A percentile compares a stretch with the other conserved stretches of the same genome.
Evolutionary conservation across 2,888 invertebrate genomes (phyloP).

Genomic region (Caenorhabditis sulstoni): DNA sequence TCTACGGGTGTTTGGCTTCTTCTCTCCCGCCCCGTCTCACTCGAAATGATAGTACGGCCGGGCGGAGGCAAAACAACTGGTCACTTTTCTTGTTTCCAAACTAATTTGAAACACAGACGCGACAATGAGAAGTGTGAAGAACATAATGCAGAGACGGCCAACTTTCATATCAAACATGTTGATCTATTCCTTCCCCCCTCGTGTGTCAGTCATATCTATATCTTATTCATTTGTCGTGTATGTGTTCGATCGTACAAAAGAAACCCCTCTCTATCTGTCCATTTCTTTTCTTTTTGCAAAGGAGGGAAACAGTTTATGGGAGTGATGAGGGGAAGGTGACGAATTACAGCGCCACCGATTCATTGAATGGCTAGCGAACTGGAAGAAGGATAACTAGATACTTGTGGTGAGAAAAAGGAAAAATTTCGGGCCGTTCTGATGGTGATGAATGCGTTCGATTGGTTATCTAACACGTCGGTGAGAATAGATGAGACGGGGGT

Average conservation of each 20-base stretch:
- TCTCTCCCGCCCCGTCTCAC: background rate
- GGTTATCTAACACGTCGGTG: constrained; percentile 28
- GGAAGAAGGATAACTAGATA: constrained; percentile 43
- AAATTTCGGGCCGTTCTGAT: constrained; percentile 12
- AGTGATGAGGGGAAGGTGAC: constrained; percentile 29
- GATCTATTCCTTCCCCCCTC: constrained; percentile 40
- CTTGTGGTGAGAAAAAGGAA: background rate
- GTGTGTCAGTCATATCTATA: constrained; percentile 49
- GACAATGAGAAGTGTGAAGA: constrained; percentile 43
- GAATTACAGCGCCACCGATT: constrained; percentile 39
- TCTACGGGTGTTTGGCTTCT: constrained; percentile 6
- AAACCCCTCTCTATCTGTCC: background rate
- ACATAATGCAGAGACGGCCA: constrained; percentile 49
- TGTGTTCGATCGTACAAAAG: constrained; percentile 1
- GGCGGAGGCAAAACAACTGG: constrained; percentile 15
- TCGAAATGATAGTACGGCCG: constrained; percentile 6
- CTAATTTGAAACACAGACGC: constrained; percentile 21
- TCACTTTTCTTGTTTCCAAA: constrained; percentile 28
- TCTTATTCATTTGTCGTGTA: constrained; percentile 31
- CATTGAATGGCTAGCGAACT: constrained; percentile 6
- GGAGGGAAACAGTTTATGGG: constrained; percentile 19
- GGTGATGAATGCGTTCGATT: constrained; percentile 21
- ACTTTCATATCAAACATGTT: constrained; percentile 61
- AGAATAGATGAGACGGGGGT: constrained; percentile 9
- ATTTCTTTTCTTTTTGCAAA: background rate